Conservation (phyloP, 2,113 vertebrate genomes). For the Acrocephalus arundinaceus region DNA sequence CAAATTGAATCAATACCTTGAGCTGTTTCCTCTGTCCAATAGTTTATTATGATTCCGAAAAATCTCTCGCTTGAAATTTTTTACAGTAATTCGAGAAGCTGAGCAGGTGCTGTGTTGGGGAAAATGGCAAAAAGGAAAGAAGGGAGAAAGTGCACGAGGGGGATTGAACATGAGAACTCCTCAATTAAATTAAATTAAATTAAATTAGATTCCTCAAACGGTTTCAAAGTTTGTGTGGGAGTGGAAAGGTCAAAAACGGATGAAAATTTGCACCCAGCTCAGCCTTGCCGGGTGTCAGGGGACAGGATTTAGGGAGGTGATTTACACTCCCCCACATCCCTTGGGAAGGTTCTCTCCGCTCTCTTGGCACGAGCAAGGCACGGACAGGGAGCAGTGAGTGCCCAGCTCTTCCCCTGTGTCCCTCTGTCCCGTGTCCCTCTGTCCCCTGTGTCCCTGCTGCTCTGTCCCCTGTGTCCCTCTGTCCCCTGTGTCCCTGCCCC, state of each 20-base stretch:
- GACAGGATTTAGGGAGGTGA: neutral
- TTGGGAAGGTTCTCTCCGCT: rapidly evolving
- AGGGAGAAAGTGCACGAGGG: neutral
- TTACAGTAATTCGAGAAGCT: neutral
- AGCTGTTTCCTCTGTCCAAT: neutral
- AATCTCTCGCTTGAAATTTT: neutral
- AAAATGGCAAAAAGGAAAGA: neutral
- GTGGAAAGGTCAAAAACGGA: neutral
- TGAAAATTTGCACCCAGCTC: neutral
- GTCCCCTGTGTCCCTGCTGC: neutral
- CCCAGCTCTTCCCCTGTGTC: neutral
- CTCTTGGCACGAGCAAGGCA: neutral
- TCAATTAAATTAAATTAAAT: neutral
- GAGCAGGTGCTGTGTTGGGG: neutral
- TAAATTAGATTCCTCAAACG: neutral
- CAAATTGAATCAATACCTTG: neutral
- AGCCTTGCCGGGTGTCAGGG: rapidly evolving
- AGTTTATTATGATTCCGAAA: neutral
- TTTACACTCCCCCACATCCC: neutral
- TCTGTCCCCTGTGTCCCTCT: neutral
- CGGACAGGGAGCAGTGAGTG: neutral
- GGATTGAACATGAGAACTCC: neutral
- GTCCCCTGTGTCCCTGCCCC: neutral
- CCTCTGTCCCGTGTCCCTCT: neutral
- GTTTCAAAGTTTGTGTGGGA: neutral